Evolutionary conservation across 2,888 invertebrate species (phyloP), one percentile per base, ranked within the genome.

Genomic region (Heterodera filipjevi): DNA sequence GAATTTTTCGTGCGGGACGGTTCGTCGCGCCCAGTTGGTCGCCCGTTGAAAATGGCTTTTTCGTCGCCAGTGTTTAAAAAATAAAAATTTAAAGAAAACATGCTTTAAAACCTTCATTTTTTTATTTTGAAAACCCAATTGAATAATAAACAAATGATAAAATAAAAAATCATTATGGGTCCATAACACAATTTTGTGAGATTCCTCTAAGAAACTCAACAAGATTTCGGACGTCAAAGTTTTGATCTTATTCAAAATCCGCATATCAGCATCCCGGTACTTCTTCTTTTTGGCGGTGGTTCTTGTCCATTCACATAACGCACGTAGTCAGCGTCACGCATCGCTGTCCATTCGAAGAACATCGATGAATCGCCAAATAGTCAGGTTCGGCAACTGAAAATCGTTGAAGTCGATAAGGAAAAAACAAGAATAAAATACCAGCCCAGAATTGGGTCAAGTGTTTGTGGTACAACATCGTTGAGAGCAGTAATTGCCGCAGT

Each of bases 361-460:
- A 33, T 79, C 79, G 30, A 79, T 71, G 59, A 79, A 80, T 22
- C 77, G 46, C 73, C 79, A 79, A 12, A 79, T 71, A 22, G 64
- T 79, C 39, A 79, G 79, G 35, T 79, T 27, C n/a, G 71, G 49
- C 76, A 44, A 10, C 27, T 32, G 46, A 79, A 72, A 2, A 66
- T n/a, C 35, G 46, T 32, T 79, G 72, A 27, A 79, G 27, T 33
- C 78, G 79, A 5, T 71, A 35, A 16, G 79, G 78, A 39, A 39
- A 46, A 46, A 8, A 68, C 39, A 19, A 35, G 46, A 71, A 79
- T 80, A 12, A 27, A 39, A 49, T 27, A 78, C 53, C 71, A 78
- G 19, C n/a, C 64, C n/a, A 78, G 68, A n/a, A 78, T 35, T n/a
- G 19, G 35, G 14, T 33, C 59, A 16, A 78, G 27, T 16, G 66